Conservation (phyloP, 2,113 vertebrate species). For the Clarias magur region DNA sequence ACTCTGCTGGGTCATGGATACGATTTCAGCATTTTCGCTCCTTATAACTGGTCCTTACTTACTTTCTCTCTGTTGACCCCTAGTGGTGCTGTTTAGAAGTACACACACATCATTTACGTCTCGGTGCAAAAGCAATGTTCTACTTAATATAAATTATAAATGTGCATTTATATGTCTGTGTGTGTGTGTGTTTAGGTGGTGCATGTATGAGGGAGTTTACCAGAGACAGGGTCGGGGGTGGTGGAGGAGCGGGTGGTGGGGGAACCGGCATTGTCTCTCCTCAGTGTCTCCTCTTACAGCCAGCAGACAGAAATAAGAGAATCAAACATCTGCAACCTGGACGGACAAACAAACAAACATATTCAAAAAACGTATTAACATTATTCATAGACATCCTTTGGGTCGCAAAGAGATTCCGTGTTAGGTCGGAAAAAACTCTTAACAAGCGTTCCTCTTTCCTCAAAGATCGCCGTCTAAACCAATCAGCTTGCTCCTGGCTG, state of each 20-base stretch:
- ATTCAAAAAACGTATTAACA: background rate
- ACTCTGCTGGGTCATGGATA: background rate
- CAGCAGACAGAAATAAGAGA: slow-evolving; percentile 23
- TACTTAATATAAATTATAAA: background rate
- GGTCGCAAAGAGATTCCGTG: background rate
- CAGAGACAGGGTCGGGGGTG: slow-evolving; percentile 80
- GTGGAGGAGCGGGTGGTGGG: slow-evolving; percentile 79
- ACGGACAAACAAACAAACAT: background rate
- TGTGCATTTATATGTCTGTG: slow-evolving; percentile 12
- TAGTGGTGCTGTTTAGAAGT: no score
- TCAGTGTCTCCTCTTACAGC: slow-evolving; percentile 59
- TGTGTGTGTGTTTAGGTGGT: background rate
- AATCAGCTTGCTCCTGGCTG: background rate
- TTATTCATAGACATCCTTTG: background rate
- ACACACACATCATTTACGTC: background rate
- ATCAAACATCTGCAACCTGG: slow-evolving; percentile 33
- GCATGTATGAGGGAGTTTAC: slow-evolving; percentile 69
- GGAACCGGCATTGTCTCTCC: slow-evolving; percentile 86
- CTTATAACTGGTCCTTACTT: background rate
- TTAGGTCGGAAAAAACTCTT: no score
- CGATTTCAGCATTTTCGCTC: background rate
- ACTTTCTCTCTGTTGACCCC: background rate
- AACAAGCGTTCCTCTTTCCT: background rate
- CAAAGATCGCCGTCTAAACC: background rate
- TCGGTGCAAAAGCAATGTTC: no score